phyloP scores from a whole-genome alignment of 2,797 vertebrate species.

The Amniataba percoides region DNA sequence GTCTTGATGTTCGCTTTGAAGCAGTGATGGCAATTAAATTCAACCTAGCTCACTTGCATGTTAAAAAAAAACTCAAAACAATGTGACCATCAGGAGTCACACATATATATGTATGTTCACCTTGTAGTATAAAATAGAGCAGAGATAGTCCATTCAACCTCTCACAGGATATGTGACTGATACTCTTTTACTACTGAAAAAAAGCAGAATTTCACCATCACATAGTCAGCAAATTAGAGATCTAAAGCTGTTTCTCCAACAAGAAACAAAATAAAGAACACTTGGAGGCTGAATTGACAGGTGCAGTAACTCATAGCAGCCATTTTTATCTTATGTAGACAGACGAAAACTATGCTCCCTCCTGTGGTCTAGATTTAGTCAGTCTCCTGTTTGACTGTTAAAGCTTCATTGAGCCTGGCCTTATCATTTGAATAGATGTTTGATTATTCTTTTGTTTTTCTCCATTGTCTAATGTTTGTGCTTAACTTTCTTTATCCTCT shows the following conservation, averaged over 20 bases:
- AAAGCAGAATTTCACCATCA: no score
- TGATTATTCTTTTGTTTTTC: not conserved
- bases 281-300: no score
- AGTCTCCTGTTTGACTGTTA: not conserved
- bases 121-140: conserved; percentile 13
- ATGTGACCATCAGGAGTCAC: not conserved
- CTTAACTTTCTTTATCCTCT: no score
- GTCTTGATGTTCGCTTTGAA: conserved; percentile 15
- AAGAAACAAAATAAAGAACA: no score
- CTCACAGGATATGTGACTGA: not conserved
- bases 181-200: no score
- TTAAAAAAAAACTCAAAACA: not conserved
- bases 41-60: not conserved
- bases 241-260: no score
- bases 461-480: no score
- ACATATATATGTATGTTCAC: not conserved
- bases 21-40: not conserved
- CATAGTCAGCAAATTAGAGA: not conserved
- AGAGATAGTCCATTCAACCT: conserved; percentile 2
- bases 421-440: not conserved
- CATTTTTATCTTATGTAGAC: not conserved
- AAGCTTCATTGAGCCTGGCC: not conserved
- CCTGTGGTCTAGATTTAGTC: not conserved
- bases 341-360: not conserved
- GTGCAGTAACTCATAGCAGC: not conserved